These are phyloP conservation scores for Spodoptera exigua DNA, from an alignment of 2,888 invertebrate genomes.

Conservation along the genomic window DNA sequence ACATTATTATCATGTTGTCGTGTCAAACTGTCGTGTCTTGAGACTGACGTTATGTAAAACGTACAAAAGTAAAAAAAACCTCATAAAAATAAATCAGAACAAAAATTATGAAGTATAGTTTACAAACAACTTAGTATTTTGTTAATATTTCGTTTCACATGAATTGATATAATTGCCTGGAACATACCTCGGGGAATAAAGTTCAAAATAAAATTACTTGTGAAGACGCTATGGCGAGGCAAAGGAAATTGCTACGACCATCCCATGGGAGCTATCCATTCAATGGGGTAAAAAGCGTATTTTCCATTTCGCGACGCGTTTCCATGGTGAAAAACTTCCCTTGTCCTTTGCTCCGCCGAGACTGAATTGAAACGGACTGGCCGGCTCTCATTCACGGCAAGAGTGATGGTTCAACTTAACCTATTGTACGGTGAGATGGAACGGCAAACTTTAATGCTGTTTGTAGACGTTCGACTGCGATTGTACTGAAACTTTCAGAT, in stretches of 20 bases:
- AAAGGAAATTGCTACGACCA: slow-evolving; percentile 11
- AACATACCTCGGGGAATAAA: slow-evolving; percentile 8
- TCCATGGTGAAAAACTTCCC: slow-evolving; percentile 24
- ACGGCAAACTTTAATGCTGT: slow-evolving; percentile 22
- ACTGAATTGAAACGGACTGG: slow-evolving; percentile 35
- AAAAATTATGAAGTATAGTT: too few relatives aligned
- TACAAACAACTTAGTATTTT: too few relatives aligned
- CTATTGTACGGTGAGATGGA: slow-evolving; percentile 10
- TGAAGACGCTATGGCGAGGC: slow-evolving; percentile 14
- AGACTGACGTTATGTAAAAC: too few relatives aligned
- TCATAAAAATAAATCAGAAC: too few relatives aligned
- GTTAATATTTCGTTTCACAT: too few relatives aligned
- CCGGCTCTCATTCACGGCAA: slow-evolving; percentile 21
- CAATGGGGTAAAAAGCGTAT: slow-evolving; percentile 37
- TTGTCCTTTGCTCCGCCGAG: slow-evolving; percentile 13
- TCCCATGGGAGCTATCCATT: slow-evolving; percentile 45
- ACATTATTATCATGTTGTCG: not conserved
- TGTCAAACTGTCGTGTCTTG: not conserved
- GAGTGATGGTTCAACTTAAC: slow-evolving; percentile 15
- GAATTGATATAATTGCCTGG: too few relatives aligned
- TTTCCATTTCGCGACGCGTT: slow-evolving; percentile 12
- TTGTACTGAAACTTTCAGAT: slow-evolving; percentile 24
- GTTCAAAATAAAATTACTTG: slow-evolving; percentile 15
- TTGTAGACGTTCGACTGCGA: slow-evolving; percentile 5
- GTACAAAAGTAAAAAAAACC: too few relatives aligned